These are phyloP conservation scores for Tridacna gigas DNA, from an alignment of 2,888 invertebrate species.

Conservation along the genomic window DNA sequence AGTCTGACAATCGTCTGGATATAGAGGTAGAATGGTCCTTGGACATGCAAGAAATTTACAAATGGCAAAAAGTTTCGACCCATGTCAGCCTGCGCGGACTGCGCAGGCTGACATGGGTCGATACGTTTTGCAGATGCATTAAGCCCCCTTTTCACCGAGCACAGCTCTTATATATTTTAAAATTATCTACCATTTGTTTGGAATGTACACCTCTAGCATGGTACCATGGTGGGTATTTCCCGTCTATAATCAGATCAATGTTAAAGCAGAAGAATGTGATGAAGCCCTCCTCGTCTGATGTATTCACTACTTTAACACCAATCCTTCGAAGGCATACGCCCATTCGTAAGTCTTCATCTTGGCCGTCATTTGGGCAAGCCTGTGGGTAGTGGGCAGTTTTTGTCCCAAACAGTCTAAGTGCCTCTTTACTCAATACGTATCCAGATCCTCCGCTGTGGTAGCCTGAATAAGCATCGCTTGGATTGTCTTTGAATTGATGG, in stretches of 20 bases:
- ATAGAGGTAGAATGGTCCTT: too few species aligned
- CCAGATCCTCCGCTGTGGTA: slow-evolving; percentile 88
- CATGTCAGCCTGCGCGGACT: too few species aligned
- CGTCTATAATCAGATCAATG: slow-evolving; percentile 74
- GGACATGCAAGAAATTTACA: too few species aligned
- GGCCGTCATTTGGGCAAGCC: slow-evolving; percentile 65
- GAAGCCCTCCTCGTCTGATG: slow-evolving; percentile 75
- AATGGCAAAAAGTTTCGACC: too few species aligned
- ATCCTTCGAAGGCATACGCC: slow-evolving; percentile 79
- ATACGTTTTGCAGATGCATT: too few species aligned
- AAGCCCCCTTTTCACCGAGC: too few species aligned
- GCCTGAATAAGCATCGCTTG: slow-evolving; percentile 73
- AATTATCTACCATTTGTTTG: slow-evolving; percentile 27
- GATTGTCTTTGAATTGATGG: slow-evolving; percentile 76
- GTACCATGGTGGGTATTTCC: slow-evolving; percentile 79
- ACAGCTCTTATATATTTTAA: too few species aligned
- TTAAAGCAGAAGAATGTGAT: slow-evolving; percentile 81
- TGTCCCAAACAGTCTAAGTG: slow-evolving; percentile 89
- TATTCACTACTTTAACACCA: slow-evolving; percentile 75
- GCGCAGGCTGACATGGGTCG: too few species aligned
- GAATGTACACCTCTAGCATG: slow-evolving; percentile 70
- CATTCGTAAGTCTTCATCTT: slow-evolving; percentile 81
- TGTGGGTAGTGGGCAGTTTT: slow-evolving; percentile 55
- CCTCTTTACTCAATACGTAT: slow-evolving; percentile 95
- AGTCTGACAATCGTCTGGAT: too few species aligned